These are phyloP conservation scores for Zaprionus tsacasi DNA, from an alignment of 1,140 invertebrate species.

Conservation along the genomic window DNA sequence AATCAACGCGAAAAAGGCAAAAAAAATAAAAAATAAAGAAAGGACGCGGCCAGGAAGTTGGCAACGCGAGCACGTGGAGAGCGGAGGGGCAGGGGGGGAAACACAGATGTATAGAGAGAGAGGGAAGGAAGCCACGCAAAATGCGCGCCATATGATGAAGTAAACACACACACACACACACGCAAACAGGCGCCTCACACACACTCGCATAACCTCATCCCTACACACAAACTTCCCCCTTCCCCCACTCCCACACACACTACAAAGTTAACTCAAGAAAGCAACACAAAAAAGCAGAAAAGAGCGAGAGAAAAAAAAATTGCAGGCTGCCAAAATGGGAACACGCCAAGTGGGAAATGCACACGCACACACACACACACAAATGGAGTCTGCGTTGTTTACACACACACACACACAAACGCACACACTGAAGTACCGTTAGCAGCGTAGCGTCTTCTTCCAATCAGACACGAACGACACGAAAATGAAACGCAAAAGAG, in stretches of 20 bases:
- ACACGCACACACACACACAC: slow-evolving; percentile 42
- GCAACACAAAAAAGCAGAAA: slow-evolving; percentile 5
- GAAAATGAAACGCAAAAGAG: slow-evolving; percentile 8
- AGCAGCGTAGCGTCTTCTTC: slow-evolving; percentile 49
- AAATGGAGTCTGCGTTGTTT: slow-evolving; percentile 69
- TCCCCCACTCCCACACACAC: background rate
- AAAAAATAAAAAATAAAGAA: background rate
- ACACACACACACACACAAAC: slow-evolving; percentile 35
- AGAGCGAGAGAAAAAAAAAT: slow-evolving; percentile 21
- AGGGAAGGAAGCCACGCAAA: slow-evolving; percentile 74
- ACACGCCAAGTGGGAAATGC: slow-evolving; percentile 76
- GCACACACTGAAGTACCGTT: background rate
- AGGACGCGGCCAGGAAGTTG: slow-evolving; percentile 65
- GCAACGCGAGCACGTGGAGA: slow-evolving; percentile 8
- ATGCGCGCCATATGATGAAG: slow-evolving; percentile 79
- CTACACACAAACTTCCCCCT: background rate
- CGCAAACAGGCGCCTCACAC: slow-evolving; percentile 31
- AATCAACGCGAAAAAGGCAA: slow-evolving; percentile 47
- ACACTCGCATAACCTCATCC: slow-evolving; percentile 18
- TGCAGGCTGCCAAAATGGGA: slow-evolving; percentile 68
- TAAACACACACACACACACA: slow-evolving; percentile 50
- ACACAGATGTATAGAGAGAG: slow-evolving; percentile 1
- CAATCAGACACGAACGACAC: slow-evolving; percentile 42
- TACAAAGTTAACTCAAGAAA: slow-evolving; percentile 33
- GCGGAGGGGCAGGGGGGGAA: background rate